Conservation (phyloP, 1,140 invertebrate species). For the Heliconius himera region DNA sequence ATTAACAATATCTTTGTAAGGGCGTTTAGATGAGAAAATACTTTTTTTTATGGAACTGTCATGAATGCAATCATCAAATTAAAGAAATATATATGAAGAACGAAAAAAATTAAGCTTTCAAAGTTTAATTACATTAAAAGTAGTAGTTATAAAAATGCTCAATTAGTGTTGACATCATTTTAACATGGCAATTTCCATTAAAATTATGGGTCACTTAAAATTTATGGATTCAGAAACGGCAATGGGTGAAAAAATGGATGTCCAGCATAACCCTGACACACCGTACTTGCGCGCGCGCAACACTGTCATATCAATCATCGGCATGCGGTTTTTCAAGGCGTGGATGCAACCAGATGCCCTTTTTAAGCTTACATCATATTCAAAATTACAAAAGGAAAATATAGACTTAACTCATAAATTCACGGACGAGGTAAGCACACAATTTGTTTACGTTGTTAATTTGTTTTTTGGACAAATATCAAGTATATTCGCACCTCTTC, state of each 20-base stretch:
- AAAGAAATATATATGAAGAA: background rate
- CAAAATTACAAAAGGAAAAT: slow-evolving; percentile 57
- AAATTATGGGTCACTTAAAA: slow-evolving; percentile 3
- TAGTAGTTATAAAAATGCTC: background rate
- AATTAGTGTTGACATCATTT: slow-evolving; percentile 1
- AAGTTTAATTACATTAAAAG: too few species aligned
- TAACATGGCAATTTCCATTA: background rate
- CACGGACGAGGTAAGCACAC: slow-evolving; percentile 58
- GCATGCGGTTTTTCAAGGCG: slow-evolving; percentile 66
- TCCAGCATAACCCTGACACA: slow-evolving; percentile 64
- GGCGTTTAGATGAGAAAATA: too few species aligned
- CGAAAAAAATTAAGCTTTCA: background rate
- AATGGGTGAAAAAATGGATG: slow-evolving; percentile 70
- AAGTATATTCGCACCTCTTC: background rate
- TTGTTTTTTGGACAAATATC: background rate
- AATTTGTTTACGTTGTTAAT: background rate
- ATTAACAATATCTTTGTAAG: too few species aligned
- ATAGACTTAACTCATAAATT: slow-evolving; percentile 67
- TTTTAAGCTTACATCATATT: slow-evolving; percentile 61
- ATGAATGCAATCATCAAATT: too few species aligned
- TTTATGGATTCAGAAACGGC: slow-evolving; percentile 55
- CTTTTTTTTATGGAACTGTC: too few species aligned
- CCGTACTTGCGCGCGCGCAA: slow-evolving; percentile 63
- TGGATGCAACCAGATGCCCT: slow-evolving; percentile 66
- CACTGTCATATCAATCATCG: slow-evolving; percentile 66